Percentiles rank a stretch among this genome's conserved stretches.
Conservation (phyloP, 2,797 vertebrate genomes). For the Streptopelia turtur region DNA sequence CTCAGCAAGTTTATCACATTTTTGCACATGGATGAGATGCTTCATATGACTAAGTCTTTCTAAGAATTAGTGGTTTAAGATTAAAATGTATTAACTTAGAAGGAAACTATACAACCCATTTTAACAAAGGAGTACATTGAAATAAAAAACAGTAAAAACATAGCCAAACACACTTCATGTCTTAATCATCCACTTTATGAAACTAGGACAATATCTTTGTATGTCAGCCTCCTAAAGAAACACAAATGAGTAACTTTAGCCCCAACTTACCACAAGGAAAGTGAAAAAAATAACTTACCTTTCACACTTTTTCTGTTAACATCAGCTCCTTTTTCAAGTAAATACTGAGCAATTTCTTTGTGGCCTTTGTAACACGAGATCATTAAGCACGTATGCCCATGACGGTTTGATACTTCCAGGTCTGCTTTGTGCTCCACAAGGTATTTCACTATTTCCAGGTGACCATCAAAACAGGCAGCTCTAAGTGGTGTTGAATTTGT, state of each 20-base stretch:
- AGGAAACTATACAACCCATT: background rate
- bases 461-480: conserved; percentile 97
- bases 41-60: background rate
- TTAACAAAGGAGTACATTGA: background rate
- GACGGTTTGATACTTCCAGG: conserved; percentile 96
- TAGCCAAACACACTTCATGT: background rate
- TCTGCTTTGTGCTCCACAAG: conserved; percentile 97
- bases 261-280: background rate
- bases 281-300: conserved; percentile 77
- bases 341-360: conserved; percentile 96
- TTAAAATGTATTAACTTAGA: background rate
- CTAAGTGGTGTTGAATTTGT: conserved; percentile 96
- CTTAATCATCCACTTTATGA: background rate
- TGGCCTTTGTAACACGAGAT: conserved; percentile 99
- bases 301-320: conserved; percentile 98
- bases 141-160: background rate
- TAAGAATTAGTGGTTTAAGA: background rate
- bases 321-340: conserved; percentile 96
- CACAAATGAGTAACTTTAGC: background rate
- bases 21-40: background rate
- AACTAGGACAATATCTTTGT: background rate
- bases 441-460: conserved; percentile 96
- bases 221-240: background rate
- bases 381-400: conserved; percentile 98
- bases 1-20: background rate